Evolutionary conservation across 1,140 invertebrate species (phyloP).

Genomic region (Drosophila grimshawi): DNA sequence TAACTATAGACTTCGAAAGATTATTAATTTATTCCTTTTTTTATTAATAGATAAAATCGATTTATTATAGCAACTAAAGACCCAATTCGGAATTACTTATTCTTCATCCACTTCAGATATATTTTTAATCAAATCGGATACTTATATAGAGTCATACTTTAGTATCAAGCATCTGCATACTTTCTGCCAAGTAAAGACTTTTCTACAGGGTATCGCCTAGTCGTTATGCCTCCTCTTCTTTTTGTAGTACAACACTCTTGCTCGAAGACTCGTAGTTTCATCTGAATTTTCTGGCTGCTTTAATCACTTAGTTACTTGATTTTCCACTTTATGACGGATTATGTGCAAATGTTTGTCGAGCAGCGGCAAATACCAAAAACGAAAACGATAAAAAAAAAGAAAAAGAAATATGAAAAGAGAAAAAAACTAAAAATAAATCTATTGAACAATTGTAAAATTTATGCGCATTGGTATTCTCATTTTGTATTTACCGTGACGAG

Average conservation of each 20-base stretch:
- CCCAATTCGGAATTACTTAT: too few relatives aligned
- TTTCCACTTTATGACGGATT: slow-evolving; percentile 80
- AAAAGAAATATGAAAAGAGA: background rate
- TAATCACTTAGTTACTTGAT: slow-evolving; percentile 78
- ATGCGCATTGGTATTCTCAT: slow-evolving; percentile 23
- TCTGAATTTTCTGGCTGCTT: slow-evolving; percentile 42
- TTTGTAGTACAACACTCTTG: background rate
- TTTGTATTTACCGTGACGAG: background rate
- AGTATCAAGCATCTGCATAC: too few relatives aligned
- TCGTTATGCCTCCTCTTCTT: background rate
- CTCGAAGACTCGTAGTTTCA: background rate
- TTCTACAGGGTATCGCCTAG: slow-evolving; percentile 20
- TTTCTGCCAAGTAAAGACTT: background rate
- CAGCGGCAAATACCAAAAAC: background rate
- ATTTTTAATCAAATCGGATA: too few relatives aligned
- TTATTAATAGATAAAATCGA: too few relatives aligned
- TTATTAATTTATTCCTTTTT: too few relatives aligned
- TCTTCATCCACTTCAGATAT: too few relatives aligned
- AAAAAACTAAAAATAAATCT: slow-evolving; percentile 42
- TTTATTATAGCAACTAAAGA: too few relatives aligned
- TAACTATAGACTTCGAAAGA: too few relatives aligned
- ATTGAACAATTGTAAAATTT: slow-evolving; percentile 53
- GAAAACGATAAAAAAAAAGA: background rate
- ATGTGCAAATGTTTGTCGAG: slow-evolving; percentile 68
- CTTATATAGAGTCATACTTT: too few relatives aligned